Base-by-base conservation (phyloP, 1,140 invertebrate genomes). In the Brachionus asplanchnoidis region DNA sequence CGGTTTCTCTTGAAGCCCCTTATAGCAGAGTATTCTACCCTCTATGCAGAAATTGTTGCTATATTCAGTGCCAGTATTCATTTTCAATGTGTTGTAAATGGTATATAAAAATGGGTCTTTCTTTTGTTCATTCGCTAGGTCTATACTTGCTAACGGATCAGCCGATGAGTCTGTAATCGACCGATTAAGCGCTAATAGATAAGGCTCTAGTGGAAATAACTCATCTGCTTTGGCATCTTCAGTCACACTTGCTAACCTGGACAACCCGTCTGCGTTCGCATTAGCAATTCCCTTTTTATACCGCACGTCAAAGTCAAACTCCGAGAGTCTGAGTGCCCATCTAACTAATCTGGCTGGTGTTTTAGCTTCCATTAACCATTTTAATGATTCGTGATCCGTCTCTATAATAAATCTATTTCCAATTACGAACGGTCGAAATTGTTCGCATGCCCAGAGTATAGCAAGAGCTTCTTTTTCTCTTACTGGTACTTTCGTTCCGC, bases 311-410 rank as follows among this genome's bases (percentile, higher is more conserved):
- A 88, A 91, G 36, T 90, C 85, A 86, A 88, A 91, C 84, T 91
- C 89, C 86, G 90, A 89, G 26, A 92, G 84, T 85, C 89, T 87
- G 5, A 92, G 36, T 73, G 89, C 85, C 91, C 91, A 92, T 12
- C 91, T 78, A 1, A 89, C 88, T 42, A 86, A 20, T 46, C 85
- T 86, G 11, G 77, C 23, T 32, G 28, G 28, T 32, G 28, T 32
- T 3, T 32, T 32, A 32, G 28, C 28, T 32, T 32, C 28, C 28
- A 32, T 32, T 32, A 2, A 32, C 28, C 28, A 32, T 32, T 32
- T 32, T 32, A 32, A 32, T 32, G 28, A 32, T 32, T 32, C 28
- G 5, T 32, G 28, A 32, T 32, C 28, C 28, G 28, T 32, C 28
- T 32, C 28, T 32, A 32, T 3, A 32, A 32, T 3, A 32, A 32